Evolutionary conservation across 2,797 vertebrate species (phyloP).

Genomic region (Acrossocheilus wenchowensis): DNA sequence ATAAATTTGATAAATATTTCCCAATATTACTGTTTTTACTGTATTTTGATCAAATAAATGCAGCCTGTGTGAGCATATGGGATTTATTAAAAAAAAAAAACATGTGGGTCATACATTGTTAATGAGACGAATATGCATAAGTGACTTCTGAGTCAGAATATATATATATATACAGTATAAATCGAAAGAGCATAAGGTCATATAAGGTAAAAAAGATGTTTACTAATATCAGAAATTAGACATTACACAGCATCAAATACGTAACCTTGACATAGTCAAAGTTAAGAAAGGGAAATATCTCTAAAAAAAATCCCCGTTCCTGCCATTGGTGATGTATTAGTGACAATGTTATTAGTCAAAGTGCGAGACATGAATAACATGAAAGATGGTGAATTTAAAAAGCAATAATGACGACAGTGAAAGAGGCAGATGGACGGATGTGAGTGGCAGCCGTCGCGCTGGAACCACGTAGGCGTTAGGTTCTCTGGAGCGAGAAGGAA

Average conservation of each 20-base stretch:
- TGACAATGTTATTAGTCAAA: not conserved
- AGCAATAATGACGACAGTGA: slow-evolving; percentile 56
- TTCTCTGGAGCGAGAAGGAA: slow-evolving; percentile 17
- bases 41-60: not conserved
- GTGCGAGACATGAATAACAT: not conserved
- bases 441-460: not conserved
- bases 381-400: not conserved
- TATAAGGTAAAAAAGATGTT: not conserved
- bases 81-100: not conserved
- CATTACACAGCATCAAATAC: not conserved
- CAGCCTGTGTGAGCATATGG: too few relatives aligned
- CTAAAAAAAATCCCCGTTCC: slow-evolving; percentile 3
- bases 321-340: not conserved
- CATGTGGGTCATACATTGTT: not conserved
- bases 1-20: not conserved
- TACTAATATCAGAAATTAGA: not conserved
- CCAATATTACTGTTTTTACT: not conserved
- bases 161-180: not conserved
- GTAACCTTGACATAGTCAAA: not conserved
- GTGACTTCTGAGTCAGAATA: not conserved
- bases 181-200: not conserved
- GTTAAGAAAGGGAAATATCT: not conserved
- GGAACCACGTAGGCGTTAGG: slow-evolving; percentile 8
- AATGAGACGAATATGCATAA: not conserved
- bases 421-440: not conserved